Evolutionary conservation across 1,140 invertebrate species (phyloP), one percentile per base, ranked within the genome.

Genomic region (Asbolus verrucosus): DNA sequence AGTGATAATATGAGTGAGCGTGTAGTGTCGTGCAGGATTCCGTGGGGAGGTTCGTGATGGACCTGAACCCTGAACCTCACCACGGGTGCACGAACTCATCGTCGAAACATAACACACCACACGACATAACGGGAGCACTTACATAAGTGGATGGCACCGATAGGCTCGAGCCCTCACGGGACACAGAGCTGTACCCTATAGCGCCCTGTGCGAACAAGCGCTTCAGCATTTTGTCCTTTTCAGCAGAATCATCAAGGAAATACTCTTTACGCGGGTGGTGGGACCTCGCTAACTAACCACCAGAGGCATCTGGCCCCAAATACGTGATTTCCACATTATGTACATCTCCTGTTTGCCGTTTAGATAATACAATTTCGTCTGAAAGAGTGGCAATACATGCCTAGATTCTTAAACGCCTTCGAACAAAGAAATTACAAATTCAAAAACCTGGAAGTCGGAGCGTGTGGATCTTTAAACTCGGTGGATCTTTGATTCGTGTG

Each of bases 71-170:
- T 21, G 38, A 41, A 46, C 39, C 39, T 21, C 60, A 39, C 24
- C 60, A 61, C 60, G 60, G 69, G 13, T 66, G 69, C 69, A 70
- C 61, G 65, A 65, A 39, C 36, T 43, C 62, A 27, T 65, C 62
- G 36, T 69, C 46, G 65, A 27, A 72, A 68, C 72, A 76, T 62
- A 70, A 77, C 73, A 76, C 71, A 72, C 67, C 66, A 75, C 68
- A 78, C 71, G 65, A 65, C 65, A 75, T 59, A 67, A 67, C 30
- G 69, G 72, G 71, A 77, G 67, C 72, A 83, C 84, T 85, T 85
- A 85, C 83, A 83, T 85, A 85, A 77, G 89, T 85, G 73, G 89
- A 88, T 79, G 89, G 90, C 83, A 91, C 90, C 82, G 89, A 91
- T 80, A 91, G 85, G 83, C 88, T 91, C 82, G 89, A 91, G 84